Evolutionary conservation across 2,888 invertebrate species (phyloP), one percentile per base, ranked within the genome.

Genomic region (Emmelina monodactyla): DNA sequence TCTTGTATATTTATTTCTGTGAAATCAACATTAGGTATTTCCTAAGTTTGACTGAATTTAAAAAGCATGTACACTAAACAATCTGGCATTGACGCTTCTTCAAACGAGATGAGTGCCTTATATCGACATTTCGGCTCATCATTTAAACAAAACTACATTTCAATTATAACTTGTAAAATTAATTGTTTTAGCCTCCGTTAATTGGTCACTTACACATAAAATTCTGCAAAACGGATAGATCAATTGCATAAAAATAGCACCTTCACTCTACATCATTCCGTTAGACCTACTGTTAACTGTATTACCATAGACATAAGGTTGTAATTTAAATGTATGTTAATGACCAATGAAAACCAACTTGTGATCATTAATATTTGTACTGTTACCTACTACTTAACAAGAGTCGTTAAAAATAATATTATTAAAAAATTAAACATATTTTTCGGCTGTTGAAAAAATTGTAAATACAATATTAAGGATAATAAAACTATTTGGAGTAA

Each of bases 361-460:
- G 81, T 81, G 81, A 81, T 81, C 81, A 81, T 78, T 79, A 79
- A 81, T 80, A 81, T 81, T 81, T 81, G 81, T 81, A 81, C 81
- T 81, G 81, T 81, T 79, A 79, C 79, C 79, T 79, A 79, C 78
- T 79, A 79, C 79, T 79, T 76, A 76, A 79, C 81, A 81, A 81
- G 75, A 81, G 79, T 79, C 80, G 80, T 79, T 80, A 79, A 80
- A 72, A 78, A 72, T 71, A 75, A 73, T 73, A 76, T 71, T 70
- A 75, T 70, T 50, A 54, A 62, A 76, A 76, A 76, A 78, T 71
- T 78, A 63, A 79, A 79, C 79, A 79, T 79, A 79, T 79, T 79
- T 79, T 79, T 79, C 79, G 79, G 79, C 79, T 79, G 79, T 79
- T 79, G 73, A 78, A 79, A 73, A n/a, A 79, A 76, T 72, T 78